Evolutionary conservation across 2,113 vertebrate genomes (phyloP), one percentile per base, ranked within the genome.

Genomic region (Sialia sialis): DNA sequence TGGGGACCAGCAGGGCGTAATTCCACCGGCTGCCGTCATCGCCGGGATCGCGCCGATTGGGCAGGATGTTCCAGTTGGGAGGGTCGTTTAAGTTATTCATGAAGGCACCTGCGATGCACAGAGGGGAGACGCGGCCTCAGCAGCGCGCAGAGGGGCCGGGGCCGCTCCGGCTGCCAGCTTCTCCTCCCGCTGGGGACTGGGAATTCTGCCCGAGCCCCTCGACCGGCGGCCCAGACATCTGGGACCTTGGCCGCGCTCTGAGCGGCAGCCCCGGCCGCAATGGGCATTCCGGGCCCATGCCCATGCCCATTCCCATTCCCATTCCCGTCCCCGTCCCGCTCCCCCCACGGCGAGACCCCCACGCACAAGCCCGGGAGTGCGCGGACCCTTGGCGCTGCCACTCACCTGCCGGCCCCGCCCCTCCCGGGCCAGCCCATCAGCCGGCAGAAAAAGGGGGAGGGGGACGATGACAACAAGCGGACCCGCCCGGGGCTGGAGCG

Each of bases 51-150:
- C 98, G 95, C 32, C 38, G 91, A 60, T 99, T 98, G 79, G 99
- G 99, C 74, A 96, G 97, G 94, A 99, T 99, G 96, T 99, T 99
- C 99, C 99, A 99, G 87, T 98, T 93, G 46, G 98, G 99, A 48
- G 99, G 99, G 23, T 99, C 98, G 97, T 99, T 99, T 97, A 99
- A 98, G 78, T 99, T 99, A 98, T 99, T 99, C 99, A 99, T 99
- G 96, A 94, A 97, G 95, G 83, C 46, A 93, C 98, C 98, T 96
- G 6, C 56, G 67, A 25, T 10, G 32, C 3, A 87, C 11, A 72
- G 16, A 41, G 27, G 13, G 59, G 30, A 91, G 23, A 46, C 6
- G 1, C 26, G 16, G 44, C 21, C 36, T 92, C 6, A 85, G 51
- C 16, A 6, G 30, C 4, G 15, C 6, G 29, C 67, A n/a, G 2